phyloP scores from a whole-genome alignment of 2,113 vertebrate genomes.

The Choloepus hoffmanni region DNA sequence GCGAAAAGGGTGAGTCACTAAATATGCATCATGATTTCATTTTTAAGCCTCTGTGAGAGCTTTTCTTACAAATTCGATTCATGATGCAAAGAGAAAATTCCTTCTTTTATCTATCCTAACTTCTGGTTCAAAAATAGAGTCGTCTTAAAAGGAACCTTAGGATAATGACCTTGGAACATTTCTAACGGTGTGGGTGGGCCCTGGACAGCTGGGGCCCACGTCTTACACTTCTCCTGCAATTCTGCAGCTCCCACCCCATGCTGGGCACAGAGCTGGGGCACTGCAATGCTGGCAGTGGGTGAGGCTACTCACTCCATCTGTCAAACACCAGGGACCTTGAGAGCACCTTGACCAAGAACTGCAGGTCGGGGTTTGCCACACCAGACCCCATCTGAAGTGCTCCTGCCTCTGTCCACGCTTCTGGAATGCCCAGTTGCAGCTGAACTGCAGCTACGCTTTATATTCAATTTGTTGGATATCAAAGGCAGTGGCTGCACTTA shows the following conservation, averaged over 20 bases:
- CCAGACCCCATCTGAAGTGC: not conserved
- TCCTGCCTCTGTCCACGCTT: not conserved
- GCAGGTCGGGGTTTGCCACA: too few species aligned
- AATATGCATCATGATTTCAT: not conserved
- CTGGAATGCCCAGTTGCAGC: not conserved
- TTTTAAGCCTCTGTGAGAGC: not conserved
- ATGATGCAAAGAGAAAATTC: not conserved
- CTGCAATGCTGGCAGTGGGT: not conserved
- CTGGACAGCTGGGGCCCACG: not conserved
- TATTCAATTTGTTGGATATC: not conserved
- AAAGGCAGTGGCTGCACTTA: not conserved
- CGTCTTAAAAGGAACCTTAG: not conserved
- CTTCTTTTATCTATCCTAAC: not conserved
- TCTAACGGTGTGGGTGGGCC: not conserved
- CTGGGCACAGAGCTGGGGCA: not conserved
- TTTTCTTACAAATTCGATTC: slow-evolving; percentile 12
- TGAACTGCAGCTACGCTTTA: not conserved
- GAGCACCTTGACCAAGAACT: not conserved
- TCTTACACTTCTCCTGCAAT: not conserved
- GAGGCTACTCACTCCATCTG: not conserved
- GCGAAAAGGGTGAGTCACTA: not conserved
- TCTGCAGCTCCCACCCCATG: too few species aligned
- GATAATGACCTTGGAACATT: not conserved
- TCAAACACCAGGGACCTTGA: not conserved
- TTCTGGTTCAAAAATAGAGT: not conserved